Conservation (phyloP, 2,888 invertebrate species). For the Dynastes hyllus region DNA sequence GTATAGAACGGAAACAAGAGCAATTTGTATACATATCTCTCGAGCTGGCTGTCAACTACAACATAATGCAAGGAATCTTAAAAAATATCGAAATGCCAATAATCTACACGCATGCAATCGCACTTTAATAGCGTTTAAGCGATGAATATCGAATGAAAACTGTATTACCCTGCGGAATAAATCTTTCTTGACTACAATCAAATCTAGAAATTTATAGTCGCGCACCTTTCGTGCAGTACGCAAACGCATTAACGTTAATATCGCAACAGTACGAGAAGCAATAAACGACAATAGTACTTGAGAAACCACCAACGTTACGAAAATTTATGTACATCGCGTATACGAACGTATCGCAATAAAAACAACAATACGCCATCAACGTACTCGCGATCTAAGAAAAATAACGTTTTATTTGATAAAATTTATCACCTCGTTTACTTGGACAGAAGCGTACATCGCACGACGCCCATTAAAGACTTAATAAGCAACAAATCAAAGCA, state of each 20-base stretch:
- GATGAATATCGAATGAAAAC: constrained; percentile 33
- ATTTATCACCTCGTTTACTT: constrained; percentile 46
- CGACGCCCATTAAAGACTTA: constrained; percentile 48
- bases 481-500: constrained; percentile 51
- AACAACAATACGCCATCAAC: constrained; percentile 41
- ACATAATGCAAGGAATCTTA: not conserved
- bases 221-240: constrained; percentile 8
- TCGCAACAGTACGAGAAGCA: constrained; percentile 8
- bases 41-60: no score
- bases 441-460: constrained; percentile 42
- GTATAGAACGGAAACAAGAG: no score
- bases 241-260: constrained; percentile 24
- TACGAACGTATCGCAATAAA: constrained; percentile 30
- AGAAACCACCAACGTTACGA: constrained; percentile 37
- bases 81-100: not conserved
- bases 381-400: constrained; percentile 27
- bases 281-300: constrained; percentile 31
- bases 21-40: no score
- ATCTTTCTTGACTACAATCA: constrained; percentile 27
- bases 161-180: constrained; percentile 35
- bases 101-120: constrained; percentile 9
- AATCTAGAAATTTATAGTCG: constrained; percentile 27
- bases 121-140: not conserved
- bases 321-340: constrained; percentile 34
- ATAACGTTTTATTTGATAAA: constrained; percentile 30